A percentile compares a stretch with the other conserved stretches of the same genome.
Conservation (phyloP, 2,113 vertebrate genomes). For the Callaeas wilsoni region DNA sequence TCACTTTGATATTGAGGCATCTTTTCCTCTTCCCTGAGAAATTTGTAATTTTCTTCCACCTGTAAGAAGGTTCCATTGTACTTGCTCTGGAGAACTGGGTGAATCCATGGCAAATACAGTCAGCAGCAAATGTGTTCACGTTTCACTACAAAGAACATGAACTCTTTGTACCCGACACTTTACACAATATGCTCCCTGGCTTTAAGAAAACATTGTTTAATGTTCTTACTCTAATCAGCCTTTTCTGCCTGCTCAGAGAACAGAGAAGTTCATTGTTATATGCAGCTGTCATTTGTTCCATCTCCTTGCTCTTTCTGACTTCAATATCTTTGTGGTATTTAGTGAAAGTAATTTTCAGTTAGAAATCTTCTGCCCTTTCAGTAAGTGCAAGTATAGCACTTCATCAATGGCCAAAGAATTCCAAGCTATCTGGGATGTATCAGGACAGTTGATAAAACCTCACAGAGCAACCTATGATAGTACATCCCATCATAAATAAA, state of each 20-base stretch:
- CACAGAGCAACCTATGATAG: conserved; percentile 86
- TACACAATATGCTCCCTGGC: conserved; percentile 72
- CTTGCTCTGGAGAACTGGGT: background rate
- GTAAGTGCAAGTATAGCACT: conserved; percentile 89
- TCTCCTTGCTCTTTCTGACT: conserved; percentile 80
- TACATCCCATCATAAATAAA: conserved; percentile 98
- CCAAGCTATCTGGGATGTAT: conserved; percentile 93
- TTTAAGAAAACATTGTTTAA: conserved; percentile 82
- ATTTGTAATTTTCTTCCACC: background rate
- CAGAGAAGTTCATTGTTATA: conserved; percentile 84
- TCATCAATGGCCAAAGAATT: conserved; percentile 96
- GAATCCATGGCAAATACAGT: conserved; percentile 4
- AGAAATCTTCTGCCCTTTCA: conserved; percentile 90
- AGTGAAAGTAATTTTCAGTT: conserved; percentile 94
- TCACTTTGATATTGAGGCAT: background rate
- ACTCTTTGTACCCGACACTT: conserved; percentile 72
- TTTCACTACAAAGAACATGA: conserved; percentile 65
- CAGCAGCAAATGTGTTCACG: conserved; percentile 50
- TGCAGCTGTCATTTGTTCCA: conserved; percentile 82
- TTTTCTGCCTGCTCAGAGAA: conserved; percentile 72
- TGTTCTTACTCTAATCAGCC: conserved; percentile 80
- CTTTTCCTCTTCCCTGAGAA: background rate
- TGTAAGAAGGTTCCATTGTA: background rate
- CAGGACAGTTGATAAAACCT: conserved; percentile 95
- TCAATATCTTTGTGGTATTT: conserved; percentile 86